A percentile compares a stretch with the other conserved stretches of the same genome.
Conservation (phyloP, 2,888 invertebrate species). For the Caenorhabditis wallacei region DNA sequence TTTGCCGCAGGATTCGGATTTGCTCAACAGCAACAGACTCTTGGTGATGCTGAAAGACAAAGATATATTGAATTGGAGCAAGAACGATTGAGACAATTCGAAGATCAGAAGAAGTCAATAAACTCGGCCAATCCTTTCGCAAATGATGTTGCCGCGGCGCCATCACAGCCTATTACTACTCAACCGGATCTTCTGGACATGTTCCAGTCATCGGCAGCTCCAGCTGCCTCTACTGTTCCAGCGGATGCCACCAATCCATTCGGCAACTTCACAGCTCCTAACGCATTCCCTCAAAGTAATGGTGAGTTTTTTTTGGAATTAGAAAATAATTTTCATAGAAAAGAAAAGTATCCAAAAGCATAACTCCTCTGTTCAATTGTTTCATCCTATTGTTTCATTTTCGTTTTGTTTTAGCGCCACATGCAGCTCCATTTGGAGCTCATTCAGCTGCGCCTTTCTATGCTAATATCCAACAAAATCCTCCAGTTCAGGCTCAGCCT, state of each 20-base stretch:
- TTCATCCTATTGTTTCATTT: slow-evolving; percentile 6
- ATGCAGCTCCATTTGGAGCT: slow-evolving; percentile 31
- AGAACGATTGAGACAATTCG: slow-evolving; percentile 88
- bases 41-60: slow-evolving; percentile 87
- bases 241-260: slow-evolving; percentile 75
- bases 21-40: slow-evolving; percentile 44
- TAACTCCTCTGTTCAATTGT: neutral
- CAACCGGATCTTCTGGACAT: slow-evolving; percentile 61
- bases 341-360: neutral
- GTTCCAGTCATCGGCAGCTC: slow-evolving; percentile 50
- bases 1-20: slow-evolving; percentile 45
- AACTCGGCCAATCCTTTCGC: slow-evolving; percentile 70
- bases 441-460: slow-evolving; percentile 38
- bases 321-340: neutral
- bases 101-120: slow-evolving; percentile 74
- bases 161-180: slow-evolving; percentile 21
- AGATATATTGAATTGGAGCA: slow-evolving; percentile 92
- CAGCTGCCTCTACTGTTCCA: slow-evolving; percentile 41
- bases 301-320: slow-evolving; percentile 15
- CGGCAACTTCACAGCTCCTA: slow-evolving; percentile 50
- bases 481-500: slow-evolving; percentile 30
- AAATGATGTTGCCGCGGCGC: slow-evolving; percentile 65
- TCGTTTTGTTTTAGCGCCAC: slow-evolving; percentile 42
- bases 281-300: slow-evolving; percentile 25
- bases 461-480: slow-evolving; percentile 36